phyloP scores from a whole-genome alignment of 2,797 vertebrate genomes.

The Scleropages formosus region DNA sequence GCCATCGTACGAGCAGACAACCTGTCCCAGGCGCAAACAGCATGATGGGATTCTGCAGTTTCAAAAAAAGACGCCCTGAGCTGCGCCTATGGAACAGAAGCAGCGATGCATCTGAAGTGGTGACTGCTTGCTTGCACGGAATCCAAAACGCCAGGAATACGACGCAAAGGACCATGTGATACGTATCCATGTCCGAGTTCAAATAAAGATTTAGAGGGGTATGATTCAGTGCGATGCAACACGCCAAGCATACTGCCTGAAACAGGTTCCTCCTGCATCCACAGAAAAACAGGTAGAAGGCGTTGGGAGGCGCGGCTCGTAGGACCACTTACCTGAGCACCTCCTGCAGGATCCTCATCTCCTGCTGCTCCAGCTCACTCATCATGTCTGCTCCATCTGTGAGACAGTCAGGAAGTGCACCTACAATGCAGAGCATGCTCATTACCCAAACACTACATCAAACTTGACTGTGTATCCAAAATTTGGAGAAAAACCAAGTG shows the following conservation, averaged over 20 bases:
- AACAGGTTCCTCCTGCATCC: background rate
- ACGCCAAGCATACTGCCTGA: background rate
- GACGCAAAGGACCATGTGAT: too few relatives aligned
- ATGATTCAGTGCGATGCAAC: background rate
- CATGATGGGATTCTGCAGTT: too few relatives aligned
- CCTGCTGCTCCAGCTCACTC: conserved; percentile 88
- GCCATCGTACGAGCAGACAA: background rate
- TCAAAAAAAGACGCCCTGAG: background rate
- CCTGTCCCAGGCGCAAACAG: too few relatives aligned
- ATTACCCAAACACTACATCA: background rate
- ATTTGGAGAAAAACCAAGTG: background rate
- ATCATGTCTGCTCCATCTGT: conserved; percentile 87
- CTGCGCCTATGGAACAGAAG: background rate
- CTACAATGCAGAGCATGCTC: conserved; percentile 53
- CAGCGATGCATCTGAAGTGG: background rate
- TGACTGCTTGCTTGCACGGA: background rate
- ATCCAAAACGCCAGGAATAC: too few relatives aligned
- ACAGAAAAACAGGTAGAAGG: background rate
- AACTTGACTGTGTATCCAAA: background rate
- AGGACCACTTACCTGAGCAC: conserved; percentile 80
- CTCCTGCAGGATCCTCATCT: conserved; percentile 91
- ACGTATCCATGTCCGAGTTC: too few relatives aligned
- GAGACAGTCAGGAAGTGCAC: conserved; percentile 89
- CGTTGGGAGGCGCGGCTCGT: background rate
- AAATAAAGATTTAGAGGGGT: background rate